Conservation (phyloP, 1,140 invertebrate genomes). For the Papilio dardanus region DNA sequence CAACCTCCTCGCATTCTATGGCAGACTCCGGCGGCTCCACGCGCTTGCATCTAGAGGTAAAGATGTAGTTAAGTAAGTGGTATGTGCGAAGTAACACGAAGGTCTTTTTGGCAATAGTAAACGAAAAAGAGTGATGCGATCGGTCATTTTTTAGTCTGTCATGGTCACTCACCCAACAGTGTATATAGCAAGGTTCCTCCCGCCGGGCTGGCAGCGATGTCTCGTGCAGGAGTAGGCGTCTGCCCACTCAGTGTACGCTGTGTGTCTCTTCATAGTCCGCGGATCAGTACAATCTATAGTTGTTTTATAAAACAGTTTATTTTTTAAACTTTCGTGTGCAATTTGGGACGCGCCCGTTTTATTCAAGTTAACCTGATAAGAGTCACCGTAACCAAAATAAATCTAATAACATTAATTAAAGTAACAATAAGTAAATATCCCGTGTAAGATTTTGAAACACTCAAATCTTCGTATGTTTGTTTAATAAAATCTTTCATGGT, state of each 20-base stretch:
- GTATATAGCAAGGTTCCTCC: conserved; percentile 72
- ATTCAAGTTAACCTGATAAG: too few relatives aligned
- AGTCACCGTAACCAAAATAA: background rate
- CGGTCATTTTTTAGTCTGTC: background rate
- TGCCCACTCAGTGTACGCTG: conserved; percentile 72
- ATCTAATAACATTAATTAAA: background rate
- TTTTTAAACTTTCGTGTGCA: background rate
- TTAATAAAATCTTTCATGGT: background rate
- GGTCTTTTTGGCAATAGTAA: too few relatives aligned
- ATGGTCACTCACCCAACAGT: conserved; percentile 63
- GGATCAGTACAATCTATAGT: conserved; percentile 69
- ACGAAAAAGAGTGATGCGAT: too few relatives aligned
- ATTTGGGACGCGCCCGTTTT: background rate
- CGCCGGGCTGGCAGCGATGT: conserved; percentile 74
- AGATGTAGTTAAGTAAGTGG: too few relatives aligned
- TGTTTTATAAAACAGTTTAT: background rate
- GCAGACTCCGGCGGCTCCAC: conserved; percentile 76
- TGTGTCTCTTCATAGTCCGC: conserved; percentile 67
- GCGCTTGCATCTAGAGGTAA: conserved; percentile 76
- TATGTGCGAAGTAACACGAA: too few relatives aligned
- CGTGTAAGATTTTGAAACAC: background rate
- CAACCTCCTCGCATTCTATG: conserved; percentile 76
- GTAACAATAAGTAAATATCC: background rate
- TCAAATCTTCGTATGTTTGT: too few relatives aligned
- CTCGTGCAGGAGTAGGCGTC: conserved; percentile 75